A percentile compares a stretch with the other conserved stretches of the same genome.
Conservation (phyloP, 2,113 vertebrate genomes). For the Condylura cristata region DNA sequence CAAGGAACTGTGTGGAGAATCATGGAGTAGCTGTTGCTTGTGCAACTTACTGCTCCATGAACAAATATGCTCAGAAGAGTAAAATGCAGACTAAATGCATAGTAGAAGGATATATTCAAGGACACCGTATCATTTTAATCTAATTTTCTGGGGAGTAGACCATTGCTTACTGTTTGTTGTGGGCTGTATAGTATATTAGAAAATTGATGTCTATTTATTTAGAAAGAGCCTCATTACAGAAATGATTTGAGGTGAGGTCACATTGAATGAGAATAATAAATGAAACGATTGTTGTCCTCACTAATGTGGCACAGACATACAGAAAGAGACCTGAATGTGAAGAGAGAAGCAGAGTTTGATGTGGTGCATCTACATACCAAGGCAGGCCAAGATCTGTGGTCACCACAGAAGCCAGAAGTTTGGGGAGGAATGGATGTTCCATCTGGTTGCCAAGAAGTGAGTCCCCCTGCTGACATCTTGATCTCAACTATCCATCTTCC, state of each 20-base stretch:
- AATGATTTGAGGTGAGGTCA: neutral
- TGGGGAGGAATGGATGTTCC: fast-evolving
- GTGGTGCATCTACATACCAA: neutral
- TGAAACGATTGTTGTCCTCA: neutral
- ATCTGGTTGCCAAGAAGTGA: neutral
- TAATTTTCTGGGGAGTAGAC: neutral
- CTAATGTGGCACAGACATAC: neutral
- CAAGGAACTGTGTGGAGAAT: neutral
- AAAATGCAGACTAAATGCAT: neutral
- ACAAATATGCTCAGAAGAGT: neutral
- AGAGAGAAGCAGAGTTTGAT: neutral
- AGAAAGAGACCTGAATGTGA: neutral
- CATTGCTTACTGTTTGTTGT: neutral
- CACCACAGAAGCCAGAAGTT: neutral
- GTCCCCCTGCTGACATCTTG: neutral
- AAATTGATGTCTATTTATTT: neutral
- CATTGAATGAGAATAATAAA: neutral
- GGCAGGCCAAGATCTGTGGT: neutral
- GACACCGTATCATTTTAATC: neutral
- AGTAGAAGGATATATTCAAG: neutral
- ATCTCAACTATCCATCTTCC: neutral
- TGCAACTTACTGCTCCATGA: neutral
- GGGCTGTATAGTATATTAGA: neutral
- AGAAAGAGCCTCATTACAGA: neutral
- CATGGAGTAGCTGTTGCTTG: neutral